A percentile compares a stretch with the other conserved stretches of the same genome.
phyloP scores from a whole-genome alignment of 2,888 invertebrate species.

The Bellardia pandia region DNA sequence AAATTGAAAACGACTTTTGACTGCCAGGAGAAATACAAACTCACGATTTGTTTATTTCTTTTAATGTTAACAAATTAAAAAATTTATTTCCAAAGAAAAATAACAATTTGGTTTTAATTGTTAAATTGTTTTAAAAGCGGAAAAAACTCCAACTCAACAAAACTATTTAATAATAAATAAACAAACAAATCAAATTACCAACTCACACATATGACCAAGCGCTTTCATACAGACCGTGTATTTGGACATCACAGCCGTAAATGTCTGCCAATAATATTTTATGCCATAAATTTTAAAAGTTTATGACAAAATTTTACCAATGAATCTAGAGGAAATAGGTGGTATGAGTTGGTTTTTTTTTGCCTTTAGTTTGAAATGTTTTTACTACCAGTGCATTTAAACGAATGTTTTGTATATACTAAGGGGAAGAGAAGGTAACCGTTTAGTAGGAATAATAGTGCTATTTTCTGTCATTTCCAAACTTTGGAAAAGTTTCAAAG shows the following conservation, averaged over 20 bases:
- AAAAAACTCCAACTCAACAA: not conserved
- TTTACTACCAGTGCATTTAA: constrained; percentile 20
- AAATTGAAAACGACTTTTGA: constrained; percentile 26
- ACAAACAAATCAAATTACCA: constrained; percentile 59
- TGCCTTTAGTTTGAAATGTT: not conserved
- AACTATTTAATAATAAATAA: constrained; percentile 45
- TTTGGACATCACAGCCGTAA: constrained; percentile 76
- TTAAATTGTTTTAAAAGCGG: constrained; percentile 38
- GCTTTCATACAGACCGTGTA: not conserved
- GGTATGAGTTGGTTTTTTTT: constrained; percentile 8
- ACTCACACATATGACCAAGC: not conserved
- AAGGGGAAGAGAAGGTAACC: too few relatives aligned
- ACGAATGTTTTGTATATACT: too few relatives aligned
- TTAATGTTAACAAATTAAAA: constrained; percentile 15
- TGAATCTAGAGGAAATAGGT: constrained; percentile 52
- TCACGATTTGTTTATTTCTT: constrained; percentile 31
- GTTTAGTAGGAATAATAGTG: too few relatives aligned
- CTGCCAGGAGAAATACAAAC: not conserved
- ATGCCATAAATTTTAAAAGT: constrained; percentile 78
- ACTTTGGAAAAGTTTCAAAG: too few relatives aligned
- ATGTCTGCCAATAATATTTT: constrained; percentile 79
- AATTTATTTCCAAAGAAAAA: constrained; percentile 23
- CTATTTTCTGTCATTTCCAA: too few relatives aligned
- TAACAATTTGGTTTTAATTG: constrained; percentile 52
- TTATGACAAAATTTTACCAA: constrained; percentile 72